Evolutionary conservation across 2,888 invertebrate species (phyloP).

Genomic region (Cephus pulcher): DNA sequence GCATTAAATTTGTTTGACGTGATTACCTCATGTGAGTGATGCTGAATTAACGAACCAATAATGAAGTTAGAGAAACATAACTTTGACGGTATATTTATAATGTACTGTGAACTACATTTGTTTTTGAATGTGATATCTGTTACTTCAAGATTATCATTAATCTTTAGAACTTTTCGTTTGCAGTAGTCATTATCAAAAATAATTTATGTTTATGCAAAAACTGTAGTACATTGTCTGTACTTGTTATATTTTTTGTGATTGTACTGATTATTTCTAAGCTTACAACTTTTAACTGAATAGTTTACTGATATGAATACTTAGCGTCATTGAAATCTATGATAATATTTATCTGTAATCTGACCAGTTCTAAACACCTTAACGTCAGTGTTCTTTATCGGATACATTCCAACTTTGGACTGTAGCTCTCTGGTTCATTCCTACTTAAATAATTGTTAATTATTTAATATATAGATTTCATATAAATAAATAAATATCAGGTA

Average conservation of each 20-base stretch:
- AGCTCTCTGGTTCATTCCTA: neutral
- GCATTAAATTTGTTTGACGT: too few species aligned
- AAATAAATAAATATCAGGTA: neutral
- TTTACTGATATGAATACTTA: neutral
- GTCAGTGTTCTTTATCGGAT: neutral
- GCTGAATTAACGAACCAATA: neutral
- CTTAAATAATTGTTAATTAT: neutral
- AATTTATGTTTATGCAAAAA: neutral
- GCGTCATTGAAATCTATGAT: neutral
- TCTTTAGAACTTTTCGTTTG: too few species aligned
- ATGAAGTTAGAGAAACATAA: neutral
- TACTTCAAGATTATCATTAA: too few species aligned
- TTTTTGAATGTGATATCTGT: too few species aligned
- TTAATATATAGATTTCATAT: slow-evolving; percentile 10
- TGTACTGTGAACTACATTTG: too few species aligned
- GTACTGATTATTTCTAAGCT: neutral
- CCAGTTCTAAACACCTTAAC: neutral
- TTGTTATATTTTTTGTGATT: neutral
- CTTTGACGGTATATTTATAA: too few species aligned
- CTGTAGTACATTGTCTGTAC: neutral
- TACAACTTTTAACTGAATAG: neutral
- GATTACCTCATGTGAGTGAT: too few species aligned
- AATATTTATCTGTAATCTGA: neutral
- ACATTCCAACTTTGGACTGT: neutral
- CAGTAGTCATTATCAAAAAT: too few species aligned